Evolutionary conservation across 2,888 invertebrate species (phyloP).

Genomic region (Ichneumoninae sp.): DNA sequence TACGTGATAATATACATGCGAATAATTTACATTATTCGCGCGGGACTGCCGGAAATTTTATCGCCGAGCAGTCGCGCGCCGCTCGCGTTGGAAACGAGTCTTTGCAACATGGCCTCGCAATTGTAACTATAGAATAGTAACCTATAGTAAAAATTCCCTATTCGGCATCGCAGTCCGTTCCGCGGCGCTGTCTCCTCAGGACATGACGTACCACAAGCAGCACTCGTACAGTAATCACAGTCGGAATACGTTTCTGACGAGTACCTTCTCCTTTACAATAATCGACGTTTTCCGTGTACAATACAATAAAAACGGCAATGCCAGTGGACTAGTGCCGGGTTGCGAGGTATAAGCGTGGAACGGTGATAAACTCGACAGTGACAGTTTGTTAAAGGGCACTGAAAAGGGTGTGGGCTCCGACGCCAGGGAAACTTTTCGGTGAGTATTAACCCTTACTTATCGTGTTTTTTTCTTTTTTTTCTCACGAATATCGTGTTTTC

Average conservation of each 20-base stretch:
- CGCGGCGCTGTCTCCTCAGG: slow-evolving; percentile 74
- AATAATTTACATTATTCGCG: neutral
- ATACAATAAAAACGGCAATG: slow-evolving; percentile 51
- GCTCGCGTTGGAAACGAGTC: neutral
- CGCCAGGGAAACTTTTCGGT: slow-evolving; percentile 77
- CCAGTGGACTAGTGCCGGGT: slow-evolving; percentile 61
- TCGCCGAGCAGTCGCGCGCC: neutral
- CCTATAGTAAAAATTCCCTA: slow-evolving; percentile 57
- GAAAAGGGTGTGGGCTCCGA: slow-evolving; percentile 77
- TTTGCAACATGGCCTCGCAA: neutral
- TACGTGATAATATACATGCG: neutral
- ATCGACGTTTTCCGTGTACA: slow-evolving; percentile 43
- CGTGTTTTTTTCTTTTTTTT: neutral
- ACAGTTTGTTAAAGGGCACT: slow-evolving; percentile 70
- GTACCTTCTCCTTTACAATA: slow-evolving; percentile 69
- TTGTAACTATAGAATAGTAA: slow-evolving; percentile 45
- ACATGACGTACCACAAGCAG: slow-evolving; percentile 76
- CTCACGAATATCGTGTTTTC: slow-evolving; percentile 5
- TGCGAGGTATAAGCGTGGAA: slow-evolving; percentile 48
- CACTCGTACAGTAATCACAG: slow-evolving; percentile 77
- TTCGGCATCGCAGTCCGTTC: slow-evolving; percentile 58
- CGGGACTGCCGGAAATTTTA: neutral
- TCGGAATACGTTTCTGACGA: slow-evolving; percentile 76
- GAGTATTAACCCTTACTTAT: slow-evolving; percentile 66
- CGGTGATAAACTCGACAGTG: slow-evolving; percentile 65